phyloP scores from a whole-genome alignment of 2,888 invertebrate species.

The Belgica antarctica region DNA sequence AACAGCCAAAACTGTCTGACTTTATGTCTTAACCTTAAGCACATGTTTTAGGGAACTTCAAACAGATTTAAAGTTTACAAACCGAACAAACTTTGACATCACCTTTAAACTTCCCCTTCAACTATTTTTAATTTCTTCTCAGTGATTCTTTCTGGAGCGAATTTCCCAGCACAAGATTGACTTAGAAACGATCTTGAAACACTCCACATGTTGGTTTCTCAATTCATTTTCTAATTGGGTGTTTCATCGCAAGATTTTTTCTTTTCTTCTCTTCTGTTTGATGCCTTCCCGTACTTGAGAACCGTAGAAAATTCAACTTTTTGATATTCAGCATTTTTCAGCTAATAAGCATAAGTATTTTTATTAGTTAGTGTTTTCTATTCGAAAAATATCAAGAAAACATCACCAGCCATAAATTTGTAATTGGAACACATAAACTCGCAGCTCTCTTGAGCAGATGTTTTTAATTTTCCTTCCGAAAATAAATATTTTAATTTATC shows the following conservation, averaged over 20 bases:
- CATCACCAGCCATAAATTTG: slow-evolving; percentile 40
- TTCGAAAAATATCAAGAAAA: slow-evolving; percentile 26
- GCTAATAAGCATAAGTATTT: slow-evolving; percentile 38
- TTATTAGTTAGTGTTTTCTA: slow-evolving; percentile 3
- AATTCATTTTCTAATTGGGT: neutral
- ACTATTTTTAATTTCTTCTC: no score
- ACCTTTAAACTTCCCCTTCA: no score
- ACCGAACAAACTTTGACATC: no score
- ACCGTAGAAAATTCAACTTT: slow-evolving; percentile 32
- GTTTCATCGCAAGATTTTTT: neutral
- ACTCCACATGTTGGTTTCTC: no score
- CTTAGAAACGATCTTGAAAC: no score
- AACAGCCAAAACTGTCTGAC: no score
- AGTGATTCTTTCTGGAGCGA: neutral
- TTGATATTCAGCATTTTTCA: slow-evolving; percentile 30
- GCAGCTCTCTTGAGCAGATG: slow-evolving; percentile 37
- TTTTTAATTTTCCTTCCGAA: slow-evolving; percentile 42
- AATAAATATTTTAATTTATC: slow-evolving; percentile 41
- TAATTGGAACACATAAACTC: slow-evolving; percentile 33
- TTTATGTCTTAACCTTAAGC: no score
- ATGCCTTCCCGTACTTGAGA: slow-evolving; percentile 22
- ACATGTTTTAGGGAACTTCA: no score
- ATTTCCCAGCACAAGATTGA: neutral
- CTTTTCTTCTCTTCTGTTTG: slow-evolving; percentile 3
- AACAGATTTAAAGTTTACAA: no score